Conservation (phyloP, 2,113 vertebrate species). For the Trematocara nigrifrons region DNA sequence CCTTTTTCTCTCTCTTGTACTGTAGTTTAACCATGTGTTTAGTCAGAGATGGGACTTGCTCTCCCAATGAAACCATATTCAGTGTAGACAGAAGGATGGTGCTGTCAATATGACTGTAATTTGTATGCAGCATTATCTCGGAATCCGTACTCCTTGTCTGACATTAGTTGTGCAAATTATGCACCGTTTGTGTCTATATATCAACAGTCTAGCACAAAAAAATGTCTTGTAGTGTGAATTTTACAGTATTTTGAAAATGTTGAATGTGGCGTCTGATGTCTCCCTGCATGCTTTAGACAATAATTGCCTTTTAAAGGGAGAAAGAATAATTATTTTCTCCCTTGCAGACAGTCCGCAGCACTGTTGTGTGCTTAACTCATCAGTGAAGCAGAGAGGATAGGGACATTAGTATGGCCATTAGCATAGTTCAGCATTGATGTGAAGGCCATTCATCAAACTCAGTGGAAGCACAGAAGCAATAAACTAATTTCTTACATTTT, state of each 20-base stretch:
- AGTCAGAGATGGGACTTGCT: background rate
- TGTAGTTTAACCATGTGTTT: background rate
- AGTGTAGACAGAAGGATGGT: background rate
- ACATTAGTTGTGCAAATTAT: background rate
- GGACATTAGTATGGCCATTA: constrained; percentile 27
- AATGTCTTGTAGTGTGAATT: background rate
- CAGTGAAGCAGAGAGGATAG: background rate
- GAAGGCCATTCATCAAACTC: constrained; percentile 34
- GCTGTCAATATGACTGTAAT: background rate
- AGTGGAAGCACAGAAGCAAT: constrained; percentile 25
- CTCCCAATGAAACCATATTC: background rate
- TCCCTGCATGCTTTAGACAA: background rate
- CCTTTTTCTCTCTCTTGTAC: background rate
- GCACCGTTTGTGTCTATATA: background rate
- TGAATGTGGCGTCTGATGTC: background rate
- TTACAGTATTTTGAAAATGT: background rate
- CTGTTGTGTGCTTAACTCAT: constrained; percentile 1
- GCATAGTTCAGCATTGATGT: constrained; percentile 18
- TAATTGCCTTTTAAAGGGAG: background rate
- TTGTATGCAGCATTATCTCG: background rate
- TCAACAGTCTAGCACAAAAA: background rate
- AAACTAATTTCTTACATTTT: constrained; percentile 22
- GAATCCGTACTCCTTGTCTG: background rate
- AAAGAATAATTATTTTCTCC: background rate
- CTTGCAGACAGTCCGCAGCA: background rate